Percentiles rank a stretch among this genome's conserved stretches.
Conservation (phyloP, 2,797 vertebrate genomes). For the Prunella strophiata region DNA sequence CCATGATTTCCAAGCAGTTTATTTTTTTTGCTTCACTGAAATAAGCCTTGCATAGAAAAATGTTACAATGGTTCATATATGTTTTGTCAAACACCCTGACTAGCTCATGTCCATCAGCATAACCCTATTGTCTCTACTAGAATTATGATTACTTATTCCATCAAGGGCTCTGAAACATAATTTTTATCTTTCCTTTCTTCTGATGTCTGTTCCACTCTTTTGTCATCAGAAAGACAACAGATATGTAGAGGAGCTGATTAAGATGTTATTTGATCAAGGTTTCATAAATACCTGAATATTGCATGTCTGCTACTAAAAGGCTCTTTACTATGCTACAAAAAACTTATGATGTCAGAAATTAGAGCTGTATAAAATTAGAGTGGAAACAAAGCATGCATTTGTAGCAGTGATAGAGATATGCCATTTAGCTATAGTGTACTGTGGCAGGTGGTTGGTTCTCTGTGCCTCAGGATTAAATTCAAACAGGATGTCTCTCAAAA, state of each 20-base stretch:
- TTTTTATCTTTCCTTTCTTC: slow-evolving; percentile 6
- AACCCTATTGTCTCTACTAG: neutral
- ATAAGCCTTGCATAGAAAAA: neutral
- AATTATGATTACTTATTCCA: slow-evolving; percentile 3
- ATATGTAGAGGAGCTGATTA: neutral
- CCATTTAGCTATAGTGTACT: neutral
- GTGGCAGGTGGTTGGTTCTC: neutral
- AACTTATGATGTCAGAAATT: neutral
- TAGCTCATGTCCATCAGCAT: neutral
- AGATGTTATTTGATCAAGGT: neutral
- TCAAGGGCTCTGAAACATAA: neutral
- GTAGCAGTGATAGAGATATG: neutral
- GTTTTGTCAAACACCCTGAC: neutral
- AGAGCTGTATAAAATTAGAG: neutral
- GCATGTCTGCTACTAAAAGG: neutral
- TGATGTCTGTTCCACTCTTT: neutral
- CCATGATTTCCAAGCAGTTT: neutral
- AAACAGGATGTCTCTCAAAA: neutral
- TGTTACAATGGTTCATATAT: neutral
- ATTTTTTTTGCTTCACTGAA: neutral
- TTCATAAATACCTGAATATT: neutral
- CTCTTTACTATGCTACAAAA: neutral
- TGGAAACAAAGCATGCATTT: neutral
- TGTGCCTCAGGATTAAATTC: neutral
- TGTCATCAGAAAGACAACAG: neutral